phyloP scores from a whole-genome alignment of 2,113 vertebrate species.

The Carassius auratus region DNA sequence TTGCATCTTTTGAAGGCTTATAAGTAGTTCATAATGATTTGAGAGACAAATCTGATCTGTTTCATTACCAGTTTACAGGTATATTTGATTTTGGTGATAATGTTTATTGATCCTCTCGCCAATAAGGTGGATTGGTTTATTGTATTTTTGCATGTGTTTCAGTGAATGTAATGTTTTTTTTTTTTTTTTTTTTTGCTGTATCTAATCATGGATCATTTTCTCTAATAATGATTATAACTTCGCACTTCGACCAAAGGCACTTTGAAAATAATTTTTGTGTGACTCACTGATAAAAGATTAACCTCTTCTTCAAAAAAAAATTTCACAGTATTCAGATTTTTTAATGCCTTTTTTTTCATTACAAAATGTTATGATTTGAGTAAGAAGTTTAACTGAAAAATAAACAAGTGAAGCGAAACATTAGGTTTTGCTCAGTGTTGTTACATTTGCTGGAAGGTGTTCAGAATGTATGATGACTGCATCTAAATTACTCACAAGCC shows the following conservation, averaged over 20 bases:
- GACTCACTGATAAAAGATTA: neutral
- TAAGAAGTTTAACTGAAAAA: too few species aligned
- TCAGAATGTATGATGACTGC: neutral
- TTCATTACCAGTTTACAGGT: neutral
- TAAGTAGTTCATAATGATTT: neutral
- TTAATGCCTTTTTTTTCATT: too few species aligned
- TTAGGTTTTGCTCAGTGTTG: neutral
- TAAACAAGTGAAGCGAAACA: neutral
- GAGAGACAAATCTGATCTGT: neutral
- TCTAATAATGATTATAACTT: neutral
- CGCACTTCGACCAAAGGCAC: neutral
- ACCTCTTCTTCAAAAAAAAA: neutral
- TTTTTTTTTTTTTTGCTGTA: too few species aligned
- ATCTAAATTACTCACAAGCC: neutral
- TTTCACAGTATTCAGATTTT: neutral
- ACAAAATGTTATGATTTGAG: too few species aligned
- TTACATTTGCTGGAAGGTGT: neutral
- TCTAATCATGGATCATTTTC: neutral
- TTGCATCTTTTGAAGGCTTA: neutral
- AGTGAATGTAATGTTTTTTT: constrained; percentile 1
- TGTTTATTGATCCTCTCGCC: neutral
- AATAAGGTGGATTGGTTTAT: neutral
- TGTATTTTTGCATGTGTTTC: neutral
- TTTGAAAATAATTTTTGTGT: neutral
- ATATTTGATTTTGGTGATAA: neutral